Evolutionary conservation across 1,140 invertebrate genomes (phyloP).

Genomic region (Palaemon carinicauda): DNA sequence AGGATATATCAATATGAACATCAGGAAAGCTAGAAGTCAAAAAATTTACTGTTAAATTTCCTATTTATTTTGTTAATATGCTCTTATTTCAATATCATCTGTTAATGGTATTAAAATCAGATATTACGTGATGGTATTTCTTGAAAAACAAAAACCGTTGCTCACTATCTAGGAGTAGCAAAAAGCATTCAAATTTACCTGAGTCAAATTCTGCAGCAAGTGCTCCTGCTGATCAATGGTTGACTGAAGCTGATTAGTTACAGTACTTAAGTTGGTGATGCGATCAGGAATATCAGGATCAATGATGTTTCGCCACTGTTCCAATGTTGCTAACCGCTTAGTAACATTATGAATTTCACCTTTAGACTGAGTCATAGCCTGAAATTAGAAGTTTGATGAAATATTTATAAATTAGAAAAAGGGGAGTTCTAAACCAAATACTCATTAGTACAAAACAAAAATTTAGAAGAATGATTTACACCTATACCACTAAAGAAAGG

Average conservation of each 20-base stretch:
- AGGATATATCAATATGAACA: too few species aligned
- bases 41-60: too few species aligned
- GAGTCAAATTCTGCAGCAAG: constrained; percentile 20
- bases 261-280: not conserved
- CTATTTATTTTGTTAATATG: too few species aligned
- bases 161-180: not conserved
- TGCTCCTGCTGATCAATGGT: not conserved
- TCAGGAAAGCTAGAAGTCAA: too few species aligned
- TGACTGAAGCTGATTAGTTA: not conserved
- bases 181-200: not conserved
- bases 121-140: not conserved
- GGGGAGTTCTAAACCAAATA: too few species aligned
- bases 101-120: not conserved
- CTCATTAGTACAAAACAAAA: too few species aligned
- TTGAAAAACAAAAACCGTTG: not conserved
- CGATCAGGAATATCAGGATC: not conserved
- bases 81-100: too few species aligned
- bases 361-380: too few species aligned
- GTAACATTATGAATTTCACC: not conserved
- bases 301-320: not conserved
- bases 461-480: too few species aligned
- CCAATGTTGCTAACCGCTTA: not conserved
- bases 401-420: too few species aligned
- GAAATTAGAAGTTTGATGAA: too few species aligned
- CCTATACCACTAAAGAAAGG: too few species aligned